Evolutionary conservation across 2,113 vertebrate genomes (phyloP), one percentile per base, ranked within the genome.

Genomic region (Oplegnathus fasciatus): DNA sequence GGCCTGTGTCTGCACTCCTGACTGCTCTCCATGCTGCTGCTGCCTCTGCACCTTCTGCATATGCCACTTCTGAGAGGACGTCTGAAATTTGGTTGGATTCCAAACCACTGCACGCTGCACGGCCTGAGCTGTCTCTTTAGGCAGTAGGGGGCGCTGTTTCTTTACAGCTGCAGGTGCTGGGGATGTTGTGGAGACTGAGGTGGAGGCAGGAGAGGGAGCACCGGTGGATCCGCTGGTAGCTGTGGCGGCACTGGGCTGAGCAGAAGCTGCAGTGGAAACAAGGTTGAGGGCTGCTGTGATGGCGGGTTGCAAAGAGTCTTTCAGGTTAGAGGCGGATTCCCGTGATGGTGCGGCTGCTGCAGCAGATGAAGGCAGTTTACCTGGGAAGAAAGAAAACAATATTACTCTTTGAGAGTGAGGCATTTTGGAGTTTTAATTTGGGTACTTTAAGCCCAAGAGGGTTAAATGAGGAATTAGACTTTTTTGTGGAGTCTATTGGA

Each of bases 101-200:
- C 98, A 98, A 86, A 98, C 97, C 24, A 98, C 98, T 1, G 96
- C 90, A 37, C 96, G 95, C 93, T 98, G 98, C 87, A 97, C 97
- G 0, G 97, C 96, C 66, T 97, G 97, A 22, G 96, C 96, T 0
- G 96, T 96, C 93, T 99, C 98, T 94, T 99, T 99, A 9, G 98
- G 98, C 91, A 99, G 96, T 55, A 99, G 96, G 55, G 97, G 98
- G 89, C 98, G 97, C 96, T 98, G 98, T 94, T 99, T 99, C 95
- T 98, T 99, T 72, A 97, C 94, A 64, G 95, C 88, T 67, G 96
- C 80, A 14, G 96, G 87, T 26, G 86, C 83, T 13, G 94, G 92
- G 11, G 93, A 90, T 30, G 96, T 88, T 0, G 96, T 37, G 5
- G 96, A 93, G 69, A 92, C 93, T 0, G 96, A 91, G 28, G 86